Conservation (phyloP, 2,888 invertebrate genomes). For the Stenurella melanura region DNA sequence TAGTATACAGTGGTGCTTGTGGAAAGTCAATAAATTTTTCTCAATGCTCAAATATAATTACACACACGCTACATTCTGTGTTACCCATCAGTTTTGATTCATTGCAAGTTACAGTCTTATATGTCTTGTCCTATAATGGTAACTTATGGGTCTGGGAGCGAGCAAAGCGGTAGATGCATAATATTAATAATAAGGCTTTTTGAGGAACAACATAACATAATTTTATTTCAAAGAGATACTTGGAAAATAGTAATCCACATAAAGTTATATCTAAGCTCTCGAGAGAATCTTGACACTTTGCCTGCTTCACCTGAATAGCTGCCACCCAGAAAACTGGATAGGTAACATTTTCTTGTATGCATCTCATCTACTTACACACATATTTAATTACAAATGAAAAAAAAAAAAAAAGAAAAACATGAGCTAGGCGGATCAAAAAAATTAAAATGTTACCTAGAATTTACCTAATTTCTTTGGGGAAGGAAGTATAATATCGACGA, state of each 20-base stretch:
- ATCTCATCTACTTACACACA: conserved; percentile 21
- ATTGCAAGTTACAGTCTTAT: conserved; percentile 22
- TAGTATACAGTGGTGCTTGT: no score
- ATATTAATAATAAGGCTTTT: no score
- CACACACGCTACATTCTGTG: neutral
- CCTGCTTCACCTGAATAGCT: neutral
- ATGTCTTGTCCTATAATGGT: neutral
- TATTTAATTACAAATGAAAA: neutral
- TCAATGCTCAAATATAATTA: neutral
- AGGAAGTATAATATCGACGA: no score
- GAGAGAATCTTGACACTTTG: neutral
- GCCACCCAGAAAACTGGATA: neutral
- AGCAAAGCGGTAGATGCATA: neutral
- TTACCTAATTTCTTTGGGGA: no score
- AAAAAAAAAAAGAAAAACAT: no score
- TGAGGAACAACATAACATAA: no score
- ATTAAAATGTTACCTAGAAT: no score
- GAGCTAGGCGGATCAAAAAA: no score
- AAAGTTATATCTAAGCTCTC: no score
- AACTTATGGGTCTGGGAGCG: neutral
- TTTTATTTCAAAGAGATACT: no score
- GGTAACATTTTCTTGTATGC: conserved; percentile 3
- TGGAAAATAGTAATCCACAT: no score
- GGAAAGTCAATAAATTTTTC: neutral
- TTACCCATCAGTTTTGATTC: conserved; percentile 7